Conservation (phyloP, 2,888 invertebrate species). For the Parasteatoda lunata region DNA sequence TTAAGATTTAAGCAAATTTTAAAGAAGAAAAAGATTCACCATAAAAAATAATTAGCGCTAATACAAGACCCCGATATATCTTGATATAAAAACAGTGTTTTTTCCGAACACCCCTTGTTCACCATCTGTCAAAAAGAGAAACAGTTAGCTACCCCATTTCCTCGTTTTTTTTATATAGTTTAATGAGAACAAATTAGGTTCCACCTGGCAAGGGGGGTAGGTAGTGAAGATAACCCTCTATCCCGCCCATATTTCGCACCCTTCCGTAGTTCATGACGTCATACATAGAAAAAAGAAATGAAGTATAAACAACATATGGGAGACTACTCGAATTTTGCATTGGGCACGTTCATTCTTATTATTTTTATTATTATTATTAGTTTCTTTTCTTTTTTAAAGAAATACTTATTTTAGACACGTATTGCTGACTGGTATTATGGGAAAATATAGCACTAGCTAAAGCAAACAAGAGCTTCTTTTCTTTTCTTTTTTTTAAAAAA, state of each 20-base stretch:
- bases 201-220: constrained; percentile 55
- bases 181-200: constrained; percentile 67
- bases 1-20: constrained; percentile 49
- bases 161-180: constrained; percentile 36
- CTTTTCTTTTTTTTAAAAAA: too few relatives aligned
- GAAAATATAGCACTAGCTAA: too few relatives aligned
- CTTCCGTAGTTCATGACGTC: constrained; percentile 52
- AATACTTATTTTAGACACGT: too few relatives aligned
- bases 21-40: constrained; percentile 24
- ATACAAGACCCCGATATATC: constrained; percentile 58
- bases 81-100: constrained; percentile 49
- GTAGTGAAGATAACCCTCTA: neutral
- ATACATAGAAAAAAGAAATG: constrained; percentile 16
- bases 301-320: constrained; percentile 64
- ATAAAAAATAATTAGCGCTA: constrained; percentile 68
- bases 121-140: constrained; percentile 61
- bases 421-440: too few relatives aligned
- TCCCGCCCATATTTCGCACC: constrained; percentile 63
- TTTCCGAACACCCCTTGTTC: constrained; percentile 33
- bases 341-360: neutral
- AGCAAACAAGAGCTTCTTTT: too few relatives aligned
- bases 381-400: too few relatives aligned
- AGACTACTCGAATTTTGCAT: neutral
- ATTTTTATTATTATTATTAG: neutral
- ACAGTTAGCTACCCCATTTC: constrained; percentile 20